Evolutionary conservation across 2,888 invertebrate species (phyloP).

Genomic region (Amphiduros pacificus): DNA sequence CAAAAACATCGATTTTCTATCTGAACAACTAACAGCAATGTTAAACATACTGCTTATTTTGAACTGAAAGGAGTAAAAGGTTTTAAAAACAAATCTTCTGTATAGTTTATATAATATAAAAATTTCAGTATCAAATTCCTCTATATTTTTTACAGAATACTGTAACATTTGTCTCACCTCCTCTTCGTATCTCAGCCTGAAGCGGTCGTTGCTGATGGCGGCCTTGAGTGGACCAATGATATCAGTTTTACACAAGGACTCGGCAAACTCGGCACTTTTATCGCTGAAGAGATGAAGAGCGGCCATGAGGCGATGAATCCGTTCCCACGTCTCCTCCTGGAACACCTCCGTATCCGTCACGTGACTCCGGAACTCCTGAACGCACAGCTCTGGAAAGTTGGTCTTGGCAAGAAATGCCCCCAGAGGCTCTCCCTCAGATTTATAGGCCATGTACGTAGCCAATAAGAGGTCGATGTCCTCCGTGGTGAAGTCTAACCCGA

Average conservation of each 20-base stretch:
- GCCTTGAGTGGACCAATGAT: conserved; percentile 7
- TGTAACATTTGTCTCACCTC: no score
- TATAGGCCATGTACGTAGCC: conserved; percentile 17
- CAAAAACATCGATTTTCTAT: no score
- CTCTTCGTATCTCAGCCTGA: conserved; percentile 10
- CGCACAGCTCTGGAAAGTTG: conserved; percentile 17
- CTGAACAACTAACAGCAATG: no score
- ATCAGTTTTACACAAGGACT: conserved; percentile 7
- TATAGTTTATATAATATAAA: no score
- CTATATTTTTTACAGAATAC: no score
- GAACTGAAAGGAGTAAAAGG: no score
- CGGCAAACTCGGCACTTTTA: conserved; percentile 15
- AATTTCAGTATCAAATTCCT: no score
- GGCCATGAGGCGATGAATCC: conserved; percentile 11
- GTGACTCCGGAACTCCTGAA: conserved; percentile 13
- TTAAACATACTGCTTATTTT: no score
- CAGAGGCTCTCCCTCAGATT: conserved; percentile 14
- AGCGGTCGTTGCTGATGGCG: conserved; percentile 3
- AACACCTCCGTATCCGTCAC: conserved; percentile 6
- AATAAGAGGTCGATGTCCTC: conserved; percentile 16
- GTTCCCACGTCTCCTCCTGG: conserved; percentile 18
- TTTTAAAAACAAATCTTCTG: no score
- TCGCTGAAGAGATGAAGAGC: conserved; percentile 16
- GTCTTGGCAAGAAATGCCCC: conserved; percentile 13
- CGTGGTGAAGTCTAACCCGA: conserved; percentile 15